A percentile compares a stretch with the other conserved stretches of the same genome.
These are phyloP conservation scores for Otus scops DNA, from an alignment of 2,797 vertebrate genomes.

Conservation along the genomic window DNA sequence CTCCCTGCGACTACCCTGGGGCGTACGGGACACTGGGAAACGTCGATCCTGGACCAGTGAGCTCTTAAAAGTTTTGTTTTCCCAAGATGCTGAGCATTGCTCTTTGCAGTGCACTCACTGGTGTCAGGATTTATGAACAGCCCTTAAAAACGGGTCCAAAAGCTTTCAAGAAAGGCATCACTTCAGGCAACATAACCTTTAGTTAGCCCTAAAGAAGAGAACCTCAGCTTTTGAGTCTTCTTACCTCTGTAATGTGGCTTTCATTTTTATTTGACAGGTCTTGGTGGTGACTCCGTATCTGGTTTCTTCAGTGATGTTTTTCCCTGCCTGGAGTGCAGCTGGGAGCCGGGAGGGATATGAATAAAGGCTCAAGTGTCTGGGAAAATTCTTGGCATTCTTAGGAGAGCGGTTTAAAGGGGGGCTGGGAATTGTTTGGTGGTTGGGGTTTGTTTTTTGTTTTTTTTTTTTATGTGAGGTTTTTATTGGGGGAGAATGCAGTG, in stretches of 20 bases:
- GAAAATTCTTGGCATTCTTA: constrained; percentile 77
- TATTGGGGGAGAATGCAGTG: not conserved
- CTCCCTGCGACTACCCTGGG: not conserved
- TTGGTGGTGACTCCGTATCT: not conserved
- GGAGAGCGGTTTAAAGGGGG: not conserved
- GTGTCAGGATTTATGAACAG: not conserved
- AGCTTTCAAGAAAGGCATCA: not conserved
- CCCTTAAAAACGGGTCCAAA: not conserved
- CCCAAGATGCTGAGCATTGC: not conserved
- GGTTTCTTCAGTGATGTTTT: not conserved
- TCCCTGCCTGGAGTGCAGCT: constrained; percentile 25
- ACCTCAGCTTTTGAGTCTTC: not conserved
- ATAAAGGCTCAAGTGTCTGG: constrained; percentile 66
- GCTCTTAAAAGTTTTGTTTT: not conserved
- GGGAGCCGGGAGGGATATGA: not conserved
- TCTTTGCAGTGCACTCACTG: accelerated
- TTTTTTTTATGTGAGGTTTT: not conserved
- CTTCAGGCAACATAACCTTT: not conserved
- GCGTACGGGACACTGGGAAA: accelerated
- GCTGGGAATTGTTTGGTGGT: not conserved
- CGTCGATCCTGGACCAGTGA: too few species aligned
- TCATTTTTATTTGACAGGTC: not conserved
- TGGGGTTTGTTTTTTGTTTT: not conserved
- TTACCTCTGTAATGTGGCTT: not conserved
- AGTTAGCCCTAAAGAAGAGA: not conserved